Percentiles rank a stretch among this genome's conserved stretches.
These are phyloP conservation scores for Scomber scombrus DNA, from an alignment of 2,113 vertebrate genomes.

Conservation along the genomic window DNA sequence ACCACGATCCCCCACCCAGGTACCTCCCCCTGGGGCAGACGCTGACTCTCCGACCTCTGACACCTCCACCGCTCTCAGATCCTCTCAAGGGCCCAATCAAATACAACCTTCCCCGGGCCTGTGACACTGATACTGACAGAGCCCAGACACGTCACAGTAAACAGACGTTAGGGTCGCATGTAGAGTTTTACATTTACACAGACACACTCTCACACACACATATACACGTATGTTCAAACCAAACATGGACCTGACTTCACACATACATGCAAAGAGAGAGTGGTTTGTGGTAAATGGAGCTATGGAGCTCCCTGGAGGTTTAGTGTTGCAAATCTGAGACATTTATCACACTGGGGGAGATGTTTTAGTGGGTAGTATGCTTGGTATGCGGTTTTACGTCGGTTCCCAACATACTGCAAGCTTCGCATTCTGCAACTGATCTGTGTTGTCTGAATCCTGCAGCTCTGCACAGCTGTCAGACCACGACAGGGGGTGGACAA, in stretches of 20 bases:
- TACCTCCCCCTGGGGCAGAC: slow-evolving; percentile 48
- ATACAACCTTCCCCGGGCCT: slow-evolving; percentile 44
- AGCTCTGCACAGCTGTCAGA: slow-evolving; percentile 83
- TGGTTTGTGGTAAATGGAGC: slow-evolving; percentile 3
- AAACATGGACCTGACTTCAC: slow-evolving; percentile 42
- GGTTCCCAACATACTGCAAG: slow-evolving; percentile 82
- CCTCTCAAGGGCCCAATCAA: slow-evolving; percentile 65
- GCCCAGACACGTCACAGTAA: slow-evolving; percentile 52
- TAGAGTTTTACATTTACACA: slow-evolving; percentile 21
- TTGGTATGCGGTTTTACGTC: slow-evolving; percentile 78
- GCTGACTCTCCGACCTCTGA: slow-evolving; percentile 74
- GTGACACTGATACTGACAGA: slow-evolving; percentile 54
- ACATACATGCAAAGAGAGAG: slow-evolving; percentile 2
- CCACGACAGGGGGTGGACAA: slow-evolving; percentile 58
- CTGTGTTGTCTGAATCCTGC: slow-evolving; percentile 81
- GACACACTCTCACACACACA: slow-evolving; percentile 38
- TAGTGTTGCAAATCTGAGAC: slow-evolving; percentile 36
- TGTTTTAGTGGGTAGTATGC: slow-evolving; percentile 75
- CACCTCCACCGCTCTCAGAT: slow-evolving; percentile 70
- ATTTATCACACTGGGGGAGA: slow-evolving; percentile 64
- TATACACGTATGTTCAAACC: slow-evolving; percentile 20
- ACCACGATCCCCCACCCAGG: slow-evolving; percentile 50
- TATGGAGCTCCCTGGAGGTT: neutral
- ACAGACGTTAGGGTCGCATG: slow-evolving; percentile 27
- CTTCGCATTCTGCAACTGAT: slow-evolving; percentile 83